Evolutionary conservation across 2,797 vertebrate species (phyloP).

Genomic region (Cheirogaleus major): DNA sequence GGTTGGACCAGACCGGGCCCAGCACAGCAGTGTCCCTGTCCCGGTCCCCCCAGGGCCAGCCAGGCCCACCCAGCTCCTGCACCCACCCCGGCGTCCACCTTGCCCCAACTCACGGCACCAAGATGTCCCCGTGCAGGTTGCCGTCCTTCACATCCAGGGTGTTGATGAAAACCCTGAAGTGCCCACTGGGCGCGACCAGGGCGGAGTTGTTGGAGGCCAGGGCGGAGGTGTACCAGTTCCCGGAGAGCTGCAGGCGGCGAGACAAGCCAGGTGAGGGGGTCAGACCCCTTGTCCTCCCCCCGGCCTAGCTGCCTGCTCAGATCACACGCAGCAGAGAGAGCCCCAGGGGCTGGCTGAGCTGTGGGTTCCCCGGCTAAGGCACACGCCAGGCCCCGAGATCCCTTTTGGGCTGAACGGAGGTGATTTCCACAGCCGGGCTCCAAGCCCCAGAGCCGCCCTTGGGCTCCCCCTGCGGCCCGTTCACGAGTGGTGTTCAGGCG

Average conservation of each 20-base stretch:
- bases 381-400: not conserved
- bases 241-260: accelerated
- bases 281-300: accelerated
- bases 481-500: accelerated
- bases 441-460: not conserved
- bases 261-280: not conserved
- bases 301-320: not conserved
- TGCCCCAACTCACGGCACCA: not conserved
- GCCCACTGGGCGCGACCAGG: accelerated
- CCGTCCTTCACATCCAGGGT: accelerated
- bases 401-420: not conserved
- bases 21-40: not conserved
- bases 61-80: not conserved
- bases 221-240: not conserved
- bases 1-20: not conserved
- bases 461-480: accelerated
- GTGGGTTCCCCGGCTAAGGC: not conserved
- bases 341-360: too few relatives aligned
- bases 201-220: not conserved
- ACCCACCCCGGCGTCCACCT: not conserved
- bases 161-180: not conserved
- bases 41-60: not conserved
- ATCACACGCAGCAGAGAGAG: accelerated
- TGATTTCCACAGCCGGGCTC: not conserved
- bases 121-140: accelerated